Conservation (phyloP, 1,140 invertebrate genomes). For the Drosophila fuyamai region DNA sequence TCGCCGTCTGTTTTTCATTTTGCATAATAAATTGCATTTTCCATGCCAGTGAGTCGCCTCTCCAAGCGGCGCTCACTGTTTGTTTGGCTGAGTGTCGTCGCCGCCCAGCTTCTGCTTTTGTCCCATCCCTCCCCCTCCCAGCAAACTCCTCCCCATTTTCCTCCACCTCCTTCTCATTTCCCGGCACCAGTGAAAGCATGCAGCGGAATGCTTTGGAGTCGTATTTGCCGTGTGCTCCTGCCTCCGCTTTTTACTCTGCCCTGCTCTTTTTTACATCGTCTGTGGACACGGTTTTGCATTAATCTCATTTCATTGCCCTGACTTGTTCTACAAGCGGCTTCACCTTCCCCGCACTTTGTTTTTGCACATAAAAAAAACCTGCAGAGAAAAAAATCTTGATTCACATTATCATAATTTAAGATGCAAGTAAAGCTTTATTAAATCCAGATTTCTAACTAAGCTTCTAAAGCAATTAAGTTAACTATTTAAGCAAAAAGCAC, state of each 20-base stretch:
- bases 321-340: slow-evolving; percentile 22
- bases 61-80: slow-evolving; percentile 32
- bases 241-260: slow-evolving; percentile 17
- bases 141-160: slow-evolving; percentile 17
- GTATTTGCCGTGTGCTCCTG: slow-evolving; percentile 63
- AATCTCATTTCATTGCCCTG: slow-evolving; percentile 78
- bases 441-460: neutral
- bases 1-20: slow-evolving; percentile 73
- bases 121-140: neutral
- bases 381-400: slow-evolving; percentile 14
- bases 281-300: slow-evolving; percentile 73
- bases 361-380: slow-evolving; percentile 2
- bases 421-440: neutral
- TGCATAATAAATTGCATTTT: slow-evolving; percentile 84
- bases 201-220: slow-evolving; percentile 32
- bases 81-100: slow-evolving; percentile 53
- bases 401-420: neutral
- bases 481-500: too few relatives aligned
- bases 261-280: slow-evolving; percentile 65
- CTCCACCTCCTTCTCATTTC: neutral
- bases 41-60: slow-evolving; percentile 72
- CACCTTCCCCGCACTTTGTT: slow-evolving; percentile 15
- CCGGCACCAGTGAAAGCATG: slow-evolving; percentile 25
- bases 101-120: slow-evolving; percentile 19
- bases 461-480: too few relatives aligned